phyloP scores from a whole-genome alignment of 2,888 invertebrate genomes.

The Agrilus mali region DNA sequence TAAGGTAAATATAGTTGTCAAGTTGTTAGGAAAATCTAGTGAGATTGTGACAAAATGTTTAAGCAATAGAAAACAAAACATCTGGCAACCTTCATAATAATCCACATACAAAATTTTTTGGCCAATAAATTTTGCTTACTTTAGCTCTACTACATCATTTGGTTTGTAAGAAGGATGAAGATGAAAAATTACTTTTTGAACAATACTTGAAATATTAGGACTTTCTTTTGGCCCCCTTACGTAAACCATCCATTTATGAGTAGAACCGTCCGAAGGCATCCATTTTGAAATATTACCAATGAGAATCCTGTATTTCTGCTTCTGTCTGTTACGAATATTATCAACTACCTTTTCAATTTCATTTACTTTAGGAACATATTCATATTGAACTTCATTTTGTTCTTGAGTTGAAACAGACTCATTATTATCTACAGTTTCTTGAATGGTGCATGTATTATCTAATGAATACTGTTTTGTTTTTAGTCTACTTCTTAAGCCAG shows the following conservation, averaged over 20 bases:
- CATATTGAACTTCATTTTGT: constrained; percentile 3
- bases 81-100: not conserved
- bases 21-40: too few species aligned
- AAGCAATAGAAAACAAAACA: too few species aligned
- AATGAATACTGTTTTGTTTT: not conserved
- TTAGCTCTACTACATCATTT: constrained; percentile 69
- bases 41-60: too few species aligned
- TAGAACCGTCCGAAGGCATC: constrained; percentile 59
- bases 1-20: too few species aligned
- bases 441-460: not conserved
- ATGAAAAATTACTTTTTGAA: constrained; percentile 64
- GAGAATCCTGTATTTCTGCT: constrained; percentile 30
- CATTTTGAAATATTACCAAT: constrained; percentile 75
- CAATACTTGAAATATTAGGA: constrained; percentile 46
- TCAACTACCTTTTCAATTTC: constrained; percentile 8
- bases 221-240: constrained; percentile 55
- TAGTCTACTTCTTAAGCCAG: not conserved
- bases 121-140: constrained; percentile 36
- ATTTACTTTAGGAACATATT: not conserved
- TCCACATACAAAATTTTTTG: not conserved
- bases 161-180: constrained; percentile 81
- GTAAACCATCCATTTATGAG: constrained; percentile 87
- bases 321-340: constrained; percentile 23
- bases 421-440: not conserved
- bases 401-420: not conserved